phyloP scores from a whole-genome alignment of 1,140 invertebrate species.

The Scaptomyza pallida region DNA sequence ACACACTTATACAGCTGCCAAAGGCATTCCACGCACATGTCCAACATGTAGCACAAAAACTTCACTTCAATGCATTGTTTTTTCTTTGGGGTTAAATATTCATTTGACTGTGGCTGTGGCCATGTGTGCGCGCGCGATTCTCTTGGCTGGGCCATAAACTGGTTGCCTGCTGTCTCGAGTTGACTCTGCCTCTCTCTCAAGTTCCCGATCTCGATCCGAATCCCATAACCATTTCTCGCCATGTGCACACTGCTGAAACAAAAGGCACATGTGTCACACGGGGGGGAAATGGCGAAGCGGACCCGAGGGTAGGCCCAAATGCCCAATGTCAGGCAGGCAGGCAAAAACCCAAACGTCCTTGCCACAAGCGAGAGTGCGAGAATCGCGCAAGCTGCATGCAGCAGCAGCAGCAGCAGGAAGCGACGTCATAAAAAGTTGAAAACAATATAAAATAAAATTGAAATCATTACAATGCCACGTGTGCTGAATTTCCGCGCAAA shows the following conservation, averaged over 20 bases:
- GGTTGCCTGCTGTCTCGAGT: constrained; percentile 56
- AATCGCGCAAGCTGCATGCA: constrained; percentile 33
- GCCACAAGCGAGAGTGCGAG: constrained; percentile 12
- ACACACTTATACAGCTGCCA: constrained; percentile 59
- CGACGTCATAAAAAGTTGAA: constrained; percentile 78
- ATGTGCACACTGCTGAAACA: constrained; percentile 42
- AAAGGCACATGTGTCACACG: constrained; percentile 50
- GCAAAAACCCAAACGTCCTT: constrained; percentile 69
- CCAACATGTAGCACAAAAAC: constrained; percentile 31
- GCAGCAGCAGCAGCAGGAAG: constrained; percentile 56
- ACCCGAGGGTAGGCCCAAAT: constrained; percentile 40
- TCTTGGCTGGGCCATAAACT: constrained; percentile 64
- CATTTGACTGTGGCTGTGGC: constrained; percentile 56
- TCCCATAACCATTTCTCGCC: constrained; percentile 10
- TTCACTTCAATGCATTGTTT: constrained; percentile 32
- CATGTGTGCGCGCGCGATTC: constrained; percentile 66
- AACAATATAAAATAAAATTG: constrained; percentile 1
- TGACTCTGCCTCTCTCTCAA: constrained; percentile 26
- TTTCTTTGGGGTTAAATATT: constrained; percentile 62
- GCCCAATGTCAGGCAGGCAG: constrained; percentile 26
- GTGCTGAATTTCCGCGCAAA: constrained; percentile 73
- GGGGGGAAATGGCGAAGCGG: neutral
- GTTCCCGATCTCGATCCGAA: constrained; percentile 9
- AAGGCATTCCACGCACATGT: constrained; percentile 76
- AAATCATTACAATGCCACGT: constrained; percentile 52